Conservation (phyloP, 2,888 invertebrate species). For the Acronicta leporina region DNA sequence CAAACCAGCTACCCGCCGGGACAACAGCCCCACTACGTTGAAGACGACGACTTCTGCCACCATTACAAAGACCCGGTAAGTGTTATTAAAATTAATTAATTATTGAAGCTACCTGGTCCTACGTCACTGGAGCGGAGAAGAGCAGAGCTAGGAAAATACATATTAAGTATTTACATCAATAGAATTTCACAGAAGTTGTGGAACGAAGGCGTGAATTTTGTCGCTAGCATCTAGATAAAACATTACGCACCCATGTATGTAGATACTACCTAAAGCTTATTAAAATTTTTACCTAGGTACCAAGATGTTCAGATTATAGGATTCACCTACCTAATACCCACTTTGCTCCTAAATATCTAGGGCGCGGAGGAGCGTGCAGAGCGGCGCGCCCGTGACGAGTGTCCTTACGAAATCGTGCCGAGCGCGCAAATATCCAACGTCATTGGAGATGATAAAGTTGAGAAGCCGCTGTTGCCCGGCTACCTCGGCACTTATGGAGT, state of each 20-base stretch:
- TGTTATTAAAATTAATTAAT: not conserved
- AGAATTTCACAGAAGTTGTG: too few relatives aligned
- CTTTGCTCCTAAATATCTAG: conserved; percentile 53
- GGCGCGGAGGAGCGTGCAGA: conserved; percentile 71
- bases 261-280: too few relatives aligned
- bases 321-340: too few relatives aligned
- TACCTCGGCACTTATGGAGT: conserved; percentile 79
- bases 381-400: conserved; percentile 71
- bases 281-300: too few relatives aligned
- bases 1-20: conserved; percentile 66
- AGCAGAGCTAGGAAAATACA: too few relatives aligned
- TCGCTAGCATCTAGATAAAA: too few relatives aligned
- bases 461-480: conserved; percentile 68
- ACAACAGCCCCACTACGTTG: conserved; percentile 74
- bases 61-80: conserved; percentile 72
- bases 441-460: conserved; percentile 62
- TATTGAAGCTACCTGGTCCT: too few relatives aligned
- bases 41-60: conserved; percentile 77
- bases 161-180: too few relatives aligned
- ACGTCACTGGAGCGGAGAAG: too few relatives aligned
- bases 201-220: too few relatives aligned
- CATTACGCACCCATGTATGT: too few relatives aligned
- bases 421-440: conserved; percentile 57
- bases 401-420: conserved; percentile 77
- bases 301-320: too few relatives aligned